A percentile compares a stretch with the other conserved stretches of the same genome.
Evolutionary conservation across 2,888 invertebrate genomes (phyloP).

Genomic region (Cheilosia vulpina): DNA sequence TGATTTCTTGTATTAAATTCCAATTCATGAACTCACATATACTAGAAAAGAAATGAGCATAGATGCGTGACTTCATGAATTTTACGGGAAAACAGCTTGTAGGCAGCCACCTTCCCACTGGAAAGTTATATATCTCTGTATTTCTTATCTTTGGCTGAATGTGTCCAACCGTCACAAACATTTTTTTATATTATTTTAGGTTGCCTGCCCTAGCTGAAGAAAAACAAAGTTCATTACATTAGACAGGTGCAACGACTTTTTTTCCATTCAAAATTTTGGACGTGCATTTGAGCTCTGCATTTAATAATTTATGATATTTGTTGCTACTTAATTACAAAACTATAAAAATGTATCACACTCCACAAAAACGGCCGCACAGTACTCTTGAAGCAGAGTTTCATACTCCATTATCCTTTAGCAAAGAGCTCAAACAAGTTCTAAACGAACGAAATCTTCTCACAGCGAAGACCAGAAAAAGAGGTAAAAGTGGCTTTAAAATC

Average conservation of each 20-base stretch:
- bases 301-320: slow-evolving; percentile 11
- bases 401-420: slow-evolving; percentile 85
- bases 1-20: no score
- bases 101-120: no score
- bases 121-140: no score
- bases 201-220: slow-evolving; percentile 20
- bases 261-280: slow-evolving; percentile 19
- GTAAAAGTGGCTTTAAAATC: slow-evolving; percentile 78
- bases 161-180: background rate
- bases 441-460: slow-evolving; percentile 87
- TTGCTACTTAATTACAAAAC: slow-evolving; percentile 6
- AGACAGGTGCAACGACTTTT: slow-evolving; percentile 67
- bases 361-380: slow-evolving; percentile 76
- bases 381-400: slow-evolving; percentile 66
- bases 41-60: no score
- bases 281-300: background rate
- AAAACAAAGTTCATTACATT: slow-evolving; percentile 36
- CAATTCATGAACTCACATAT: no score
- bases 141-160: no score
- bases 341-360: slow-evolving; percentile 79
- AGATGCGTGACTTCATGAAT: no score
- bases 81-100: no score
- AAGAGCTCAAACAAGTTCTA: slow-evolving; percentile 86
- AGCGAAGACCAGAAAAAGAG: slow-evolving; percentile 86
- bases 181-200: background rate